Evolutionary conservation across 2,797 vertebrate species (phyloP).

Genomic region (Molossus molossus): DNA sequence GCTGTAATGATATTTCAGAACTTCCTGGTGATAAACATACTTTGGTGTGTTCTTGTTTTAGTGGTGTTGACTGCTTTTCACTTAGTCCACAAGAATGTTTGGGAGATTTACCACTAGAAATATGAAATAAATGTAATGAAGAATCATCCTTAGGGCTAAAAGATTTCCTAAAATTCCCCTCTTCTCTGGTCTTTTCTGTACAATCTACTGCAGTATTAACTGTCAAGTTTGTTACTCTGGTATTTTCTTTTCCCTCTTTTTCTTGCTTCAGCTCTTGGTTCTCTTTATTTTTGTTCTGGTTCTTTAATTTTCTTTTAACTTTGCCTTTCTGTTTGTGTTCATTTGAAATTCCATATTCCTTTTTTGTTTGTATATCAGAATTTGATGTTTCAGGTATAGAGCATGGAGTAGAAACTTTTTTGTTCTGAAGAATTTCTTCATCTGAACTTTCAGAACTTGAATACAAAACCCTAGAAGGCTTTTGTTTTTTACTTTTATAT

Average conservation of each 20-base stretch:
- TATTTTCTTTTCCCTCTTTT: slow-evolving; percentile 96
- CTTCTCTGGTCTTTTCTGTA: slow-evolving; percentile 95
- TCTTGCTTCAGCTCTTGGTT: slow-evolving; percentile 96
- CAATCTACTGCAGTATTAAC: slow-evolving; percentile 92
- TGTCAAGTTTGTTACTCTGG: slow-evolving; percentile 93
- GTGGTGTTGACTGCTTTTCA: slow-evolving; percentile 95
- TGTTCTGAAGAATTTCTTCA: slow-evolving; percentile 95
- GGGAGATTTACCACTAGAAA: slow-evolving; percentile 96
- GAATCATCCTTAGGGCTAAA: slow-evolving; percentile 98
- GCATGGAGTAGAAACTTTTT: slow-evolving; percentile 93
- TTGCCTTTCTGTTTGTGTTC: slow-evolving; percentile 98
- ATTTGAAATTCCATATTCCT: slow-evolving; percentile 90
- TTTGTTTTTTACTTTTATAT: slow-evolving; percentile 96
- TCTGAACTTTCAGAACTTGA: slow-evolving; percentile 98
- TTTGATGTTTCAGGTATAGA: slow-evolving; percentile 93
- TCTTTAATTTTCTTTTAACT: slow-evolving; percentile 97
- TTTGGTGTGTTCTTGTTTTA: slow-evolving; percentile 98
- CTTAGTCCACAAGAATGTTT: slow-evolving; percentile 96
- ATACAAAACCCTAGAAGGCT: slow-evolving; percentile 93
- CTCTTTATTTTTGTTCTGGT: slow-evolving; percentile 99
- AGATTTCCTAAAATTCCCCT: slow-evolving; percentile 98
- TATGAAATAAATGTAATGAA: slow-evolving; percentile 97
- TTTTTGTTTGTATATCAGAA: slow-evolving; percentile 93
- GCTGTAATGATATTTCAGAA: slow-evolving; percentile 92
- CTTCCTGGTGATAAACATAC: slow-evolving; percentile 93